These are phyloP conservation scores for Cyrtonyx montezumae DNA, from an alignment of 2,113 vertebrate genomes.

Conservation along the genomic window DNA sequence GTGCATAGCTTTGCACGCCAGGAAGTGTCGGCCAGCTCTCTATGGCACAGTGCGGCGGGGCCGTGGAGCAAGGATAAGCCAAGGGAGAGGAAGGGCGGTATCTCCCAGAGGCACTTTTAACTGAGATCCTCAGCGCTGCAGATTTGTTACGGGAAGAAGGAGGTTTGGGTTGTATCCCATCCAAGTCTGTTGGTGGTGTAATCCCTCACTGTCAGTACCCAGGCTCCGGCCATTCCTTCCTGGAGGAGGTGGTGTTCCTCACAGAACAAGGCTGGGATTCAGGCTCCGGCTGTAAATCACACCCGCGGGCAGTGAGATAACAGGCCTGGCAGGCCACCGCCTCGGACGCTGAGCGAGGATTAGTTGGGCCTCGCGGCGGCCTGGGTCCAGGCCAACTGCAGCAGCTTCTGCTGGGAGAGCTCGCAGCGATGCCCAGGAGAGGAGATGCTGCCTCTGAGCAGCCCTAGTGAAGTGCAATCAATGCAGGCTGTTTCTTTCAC, in stretches of 20 bases:
- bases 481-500: background rate
- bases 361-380: background rate
- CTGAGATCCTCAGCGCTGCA: slow-evolving; percentile 1
- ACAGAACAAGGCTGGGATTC: background rate
- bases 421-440: background rate
- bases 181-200: slow-evolving; percentile 13
- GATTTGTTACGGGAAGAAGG: slow-evolving; percentile 37
- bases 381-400: background rate
- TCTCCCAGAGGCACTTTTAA: slow-evolving; percentile 24
- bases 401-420: background rate
- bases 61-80: background rate
- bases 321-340: background rate
- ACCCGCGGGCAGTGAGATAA: background rate
- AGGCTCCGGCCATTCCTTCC: background rate
- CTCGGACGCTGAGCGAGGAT: background rate
- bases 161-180: slow-evolving; percentile 53
- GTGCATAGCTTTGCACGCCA: background rate
- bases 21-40: background rate
- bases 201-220: slow-evolving; percentile 24
- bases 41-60: fast-evolving
- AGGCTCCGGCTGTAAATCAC: background rate
- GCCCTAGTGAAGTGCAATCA: background rate
- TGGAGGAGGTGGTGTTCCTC: background rate
- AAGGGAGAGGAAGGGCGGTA: slow-evolving; percentile 39
- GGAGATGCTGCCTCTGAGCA: background rate